Percentiles rank a stretch among this genome's conserved stretches.
phyloP scores from a whole-genome alignment of 2,888 invertebrate species.

The Tricholauxania praeusta region DNA sequence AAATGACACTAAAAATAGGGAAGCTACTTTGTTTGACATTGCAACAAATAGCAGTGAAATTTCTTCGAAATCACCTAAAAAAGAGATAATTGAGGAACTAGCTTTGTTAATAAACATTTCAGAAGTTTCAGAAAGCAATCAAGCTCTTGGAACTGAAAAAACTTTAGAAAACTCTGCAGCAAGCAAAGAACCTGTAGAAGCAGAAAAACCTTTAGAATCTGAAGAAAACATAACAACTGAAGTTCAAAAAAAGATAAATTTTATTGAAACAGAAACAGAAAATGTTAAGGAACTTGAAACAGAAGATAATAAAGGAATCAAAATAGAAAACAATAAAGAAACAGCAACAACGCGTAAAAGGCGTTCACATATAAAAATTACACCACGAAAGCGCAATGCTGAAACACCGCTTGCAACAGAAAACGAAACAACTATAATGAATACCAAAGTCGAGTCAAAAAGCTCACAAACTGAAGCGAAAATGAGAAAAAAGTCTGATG shows the following conservation, averaged over 20 bases:
- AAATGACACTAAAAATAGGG: not conserved
- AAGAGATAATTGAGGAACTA: too few relatives aligned
- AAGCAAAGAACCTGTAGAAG: too few relatives aligned
- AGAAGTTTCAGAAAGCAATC: too few relatives aligned
- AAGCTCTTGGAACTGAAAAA: too few relatives aligned
- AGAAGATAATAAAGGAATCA: not conserved
- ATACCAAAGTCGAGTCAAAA: conserved; percentile 6
- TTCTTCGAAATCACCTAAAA: too few relatives aligned
- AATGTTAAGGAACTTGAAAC: not conserved
- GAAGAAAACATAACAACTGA: too few relatives aligned
- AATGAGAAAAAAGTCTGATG: conserved; percentile 10
- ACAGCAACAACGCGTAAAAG: conserved; percentile 43
- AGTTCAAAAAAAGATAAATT: too few relatives aligned
- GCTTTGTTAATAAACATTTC: too few relatives aligned
- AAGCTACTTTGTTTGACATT: too few relatives aligned
- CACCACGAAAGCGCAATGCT: conserved; percentile 51
- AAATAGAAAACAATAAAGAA: not conserved
- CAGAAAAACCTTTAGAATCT: too few relatives aligned
- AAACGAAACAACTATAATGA: not conserved
- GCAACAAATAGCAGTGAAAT: too few relatives aligned
- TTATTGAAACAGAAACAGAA: not conserved
- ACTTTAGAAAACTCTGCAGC: too few relatives aligned
- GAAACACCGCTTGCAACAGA: not conserved
- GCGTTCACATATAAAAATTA: conserved; percentile 53
- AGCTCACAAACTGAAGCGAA: conserved; percentile 6